These are phyloP conservation scores for Aurelia sp. DNA, from an alignment of 30 jellyfish, hydroid and myxozoan genomes.

Conservation along the genomic window DNA sequence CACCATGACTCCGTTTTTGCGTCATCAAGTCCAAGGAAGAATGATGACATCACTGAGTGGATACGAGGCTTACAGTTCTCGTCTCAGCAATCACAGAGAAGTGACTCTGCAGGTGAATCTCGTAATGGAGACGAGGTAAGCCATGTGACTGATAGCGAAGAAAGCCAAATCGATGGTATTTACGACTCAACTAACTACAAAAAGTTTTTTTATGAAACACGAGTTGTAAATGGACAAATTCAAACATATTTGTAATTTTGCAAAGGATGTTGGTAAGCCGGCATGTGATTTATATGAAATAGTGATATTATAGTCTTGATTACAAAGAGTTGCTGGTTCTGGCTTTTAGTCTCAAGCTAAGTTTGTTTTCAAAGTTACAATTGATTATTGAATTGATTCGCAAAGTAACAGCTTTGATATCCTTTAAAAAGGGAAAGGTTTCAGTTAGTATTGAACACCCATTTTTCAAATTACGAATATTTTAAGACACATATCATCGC, in stretches of 20 bases:
- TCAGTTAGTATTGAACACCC: no score
- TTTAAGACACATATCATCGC: no score
- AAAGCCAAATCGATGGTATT: not conserved
- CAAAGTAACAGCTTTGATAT: no score
- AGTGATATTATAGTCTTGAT: no score
- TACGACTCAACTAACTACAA: not conserved
- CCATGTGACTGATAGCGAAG: not conserved
- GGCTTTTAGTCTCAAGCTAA: no score
- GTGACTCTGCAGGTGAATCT: not conserved
- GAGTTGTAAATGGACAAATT: constrained; percentile 48
- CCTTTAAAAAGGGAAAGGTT: no score
- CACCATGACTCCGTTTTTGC: constrained; percentile 27
- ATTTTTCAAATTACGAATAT: no score
- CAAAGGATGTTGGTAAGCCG: no score
- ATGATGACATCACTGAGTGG: constrained; percentile 76
- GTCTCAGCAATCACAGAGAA: not conserved
- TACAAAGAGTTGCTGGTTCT: no score
- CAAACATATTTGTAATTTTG: constrained; percentile 42
- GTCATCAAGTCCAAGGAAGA: constrained; percentile 62
- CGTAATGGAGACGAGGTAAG: not conserved
- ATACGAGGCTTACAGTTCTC: constrained; percentile 71
- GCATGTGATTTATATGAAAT: no score
- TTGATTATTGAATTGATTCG: no score
- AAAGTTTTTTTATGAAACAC: constrained; percentile 22
- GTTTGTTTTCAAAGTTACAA: no score